phyloP scores from a whole-genome alignment of 2,797 vertebrate genomes.

The Hapalemur alaotrensis region DNA sequence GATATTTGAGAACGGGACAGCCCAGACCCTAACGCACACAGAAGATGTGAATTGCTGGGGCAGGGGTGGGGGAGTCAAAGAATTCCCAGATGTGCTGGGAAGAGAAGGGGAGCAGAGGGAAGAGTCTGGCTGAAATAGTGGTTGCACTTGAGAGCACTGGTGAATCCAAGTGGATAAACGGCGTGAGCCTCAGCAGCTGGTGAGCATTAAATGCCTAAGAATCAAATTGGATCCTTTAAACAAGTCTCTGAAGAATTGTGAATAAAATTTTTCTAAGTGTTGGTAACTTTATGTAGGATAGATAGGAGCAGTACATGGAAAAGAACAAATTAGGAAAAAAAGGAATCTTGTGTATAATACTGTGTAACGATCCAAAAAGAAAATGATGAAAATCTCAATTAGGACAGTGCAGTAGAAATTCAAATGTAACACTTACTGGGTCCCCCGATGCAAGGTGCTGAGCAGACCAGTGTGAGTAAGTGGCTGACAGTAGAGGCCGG shows the following conservation, averaged over 20 bases:
- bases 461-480: neutral
- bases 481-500: neutral
- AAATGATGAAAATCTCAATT: neutral
- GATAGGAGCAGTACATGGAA: neutral
- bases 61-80: neutral
- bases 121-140: neutral
- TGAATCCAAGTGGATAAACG: neutral
- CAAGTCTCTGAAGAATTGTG: neutral
- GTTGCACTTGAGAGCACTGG: neutral
- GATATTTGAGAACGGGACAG: neutral
- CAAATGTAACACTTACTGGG: neutral
- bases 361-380: neutral
- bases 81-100: neutral
- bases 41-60: neutral
- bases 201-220: neutral
- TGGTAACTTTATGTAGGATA: neutral
- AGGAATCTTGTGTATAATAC: neutral
- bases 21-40: neutral
- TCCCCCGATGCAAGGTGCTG: neutral
- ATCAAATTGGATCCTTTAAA: neutral
- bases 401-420: neutral
- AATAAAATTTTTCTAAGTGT: neutral
- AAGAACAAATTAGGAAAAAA: neutral
- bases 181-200: too few species aligned
- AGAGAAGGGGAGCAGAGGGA: neutral